These are phyloP conservation scores for Holothuria glaberrima DNA, from an alignment of 35 echinoderm and acorn worm genomes.

Conservation along the genomic window DNA sequence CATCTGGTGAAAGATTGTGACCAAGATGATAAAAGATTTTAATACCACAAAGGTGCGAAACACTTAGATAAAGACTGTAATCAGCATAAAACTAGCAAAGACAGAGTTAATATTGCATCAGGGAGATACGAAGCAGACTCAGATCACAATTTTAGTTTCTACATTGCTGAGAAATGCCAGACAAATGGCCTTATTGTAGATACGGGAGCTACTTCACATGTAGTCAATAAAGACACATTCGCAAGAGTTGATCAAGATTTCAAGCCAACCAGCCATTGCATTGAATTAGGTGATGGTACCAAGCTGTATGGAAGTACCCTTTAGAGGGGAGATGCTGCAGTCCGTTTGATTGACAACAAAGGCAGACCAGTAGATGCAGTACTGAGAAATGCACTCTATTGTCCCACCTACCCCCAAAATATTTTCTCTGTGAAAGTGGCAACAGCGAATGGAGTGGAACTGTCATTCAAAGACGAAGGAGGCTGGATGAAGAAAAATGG, in stretches of 20 bases:
- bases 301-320: background rate
- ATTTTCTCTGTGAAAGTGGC: background rate
- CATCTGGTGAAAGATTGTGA: constrained; percentile 9
- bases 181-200: constrained; percentile 41
- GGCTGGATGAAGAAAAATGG: constrained; percentile 18
- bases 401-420: constrained; percentile 15
- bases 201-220: constrained; percentile 43
- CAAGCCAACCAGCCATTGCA: constrained; percentile 24
- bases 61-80: background rate
- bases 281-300: constrained; percentile 54
- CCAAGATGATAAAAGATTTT: background rate
- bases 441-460: background rate
- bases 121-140: background rate
- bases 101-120: constrained; percentile 23
- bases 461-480: background rate
- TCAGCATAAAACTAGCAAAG: background rate
- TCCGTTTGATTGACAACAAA: constrained; percentile 13
- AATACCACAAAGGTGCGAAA: constrained; percentile 19
- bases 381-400: constrained; percentile 33
- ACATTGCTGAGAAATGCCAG: background rate
- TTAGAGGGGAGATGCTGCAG: constrained; percentile 39
- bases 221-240: constrained; percentile 11
- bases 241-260: constrained; percentile 26
- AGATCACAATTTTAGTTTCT: constrained; percentile 8
- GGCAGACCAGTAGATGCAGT: background rate